Base-by-base conservation (phyloP, 2,888 invertebrate genomes). In the Melieria crassipennis region DNA sequence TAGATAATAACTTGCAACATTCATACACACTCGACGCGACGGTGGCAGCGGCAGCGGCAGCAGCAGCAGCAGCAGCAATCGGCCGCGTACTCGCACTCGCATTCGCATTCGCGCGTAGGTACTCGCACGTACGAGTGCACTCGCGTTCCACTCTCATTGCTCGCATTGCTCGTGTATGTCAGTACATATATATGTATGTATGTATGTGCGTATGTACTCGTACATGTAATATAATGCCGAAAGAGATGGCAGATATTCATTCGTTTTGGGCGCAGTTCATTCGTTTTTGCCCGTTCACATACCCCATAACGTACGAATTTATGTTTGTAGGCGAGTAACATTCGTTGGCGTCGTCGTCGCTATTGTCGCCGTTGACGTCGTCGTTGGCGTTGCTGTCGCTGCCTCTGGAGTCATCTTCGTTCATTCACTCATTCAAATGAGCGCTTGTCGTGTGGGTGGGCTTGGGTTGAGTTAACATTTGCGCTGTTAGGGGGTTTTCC, bases 1-100 rank as follows among this genome's bases (percentile, higher is more conserved):
- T 79, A 82, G 83, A 82, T 82, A 82, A 83, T 82, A 82, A 80
- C 80, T 79, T 77, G 43, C 52, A 52, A 67, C 43, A 45, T 60
- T 67, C 60, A 16, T 57, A 56, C 58, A 58, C n/a, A 56, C 46
- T n/a, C 42, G 46, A 58, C 58, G 48, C 58, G 46, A 58, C 58
- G 48, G 48, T 58, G 48, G 48, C 66, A 66, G 30, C 56, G 57
- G n/a, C 65, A 50, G 50, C 50, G 63, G 16, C 16, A 16, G 16
- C 16, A 1, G 16, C 16, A 1, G 16, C 16, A 3, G 30, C 30
- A 30, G 30, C 52, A n/a, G 52, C 52, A 13, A 4, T 52, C 52
- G 52, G 52, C n/a, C n/a, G 52, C 13, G 52, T 52, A n/a, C 9
- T 50, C 9, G 11, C 13, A 52, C 52, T 52, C 52, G 52, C 30